Conservation (phyloP, 1,140 invertebrate species). For the Teleogryllus occipitalis region DNA sequence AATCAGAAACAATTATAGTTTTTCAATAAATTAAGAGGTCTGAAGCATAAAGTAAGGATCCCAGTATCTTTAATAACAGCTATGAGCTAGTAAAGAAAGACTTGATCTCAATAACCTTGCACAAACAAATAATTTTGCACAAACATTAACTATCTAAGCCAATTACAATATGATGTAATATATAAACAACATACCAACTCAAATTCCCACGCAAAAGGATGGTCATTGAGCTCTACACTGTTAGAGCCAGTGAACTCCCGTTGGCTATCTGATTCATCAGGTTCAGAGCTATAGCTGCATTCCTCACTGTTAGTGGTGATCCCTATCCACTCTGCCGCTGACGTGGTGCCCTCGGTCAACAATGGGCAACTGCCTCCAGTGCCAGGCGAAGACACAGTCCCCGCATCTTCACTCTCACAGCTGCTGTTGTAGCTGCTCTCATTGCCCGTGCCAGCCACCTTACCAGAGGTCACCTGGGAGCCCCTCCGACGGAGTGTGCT, state of each 20-base stretch:
- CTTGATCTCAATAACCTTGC: too few relatives aligned
- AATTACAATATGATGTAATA: too few relatives aligned
- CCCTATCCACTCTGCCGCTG: conserved; percentile 67
- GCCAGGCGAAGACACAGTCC: conserved; percentile 33
- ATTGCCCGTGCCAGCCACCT: background rate
- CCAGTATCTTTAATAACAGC: too few relatives aligned
- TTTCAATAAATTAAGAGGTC: too few relatives aligned
- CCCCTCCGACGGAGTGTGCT: conserved; percentile 25
- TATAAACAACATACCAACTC: conserved; percentile 44
- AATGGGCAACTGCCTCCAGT: conserved; percentile 36
- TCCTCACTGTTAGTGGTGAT: conserved; percentile 80
- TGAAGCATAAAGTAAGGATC: too few relatives aligned
- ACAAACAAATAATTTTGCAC: too few relatives aligned
- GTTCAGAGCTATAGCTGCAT: conserved; percentile 71
- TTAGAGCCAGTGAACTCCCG: conserved; percentile 28
- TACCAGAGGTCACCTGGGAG: conserved; percentile 21
- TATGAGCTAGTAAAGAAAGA: too few relatives aligned
- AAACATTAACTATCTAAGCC: too few relatives aligned
- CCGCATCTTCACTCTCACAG: conserved; percentile 49
- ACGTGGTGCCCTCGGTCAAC: conserved; percentile 49
- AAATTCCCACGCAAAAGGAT: conserved; percentile 61
- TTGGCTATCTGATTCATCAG: conserved; percentile 49
- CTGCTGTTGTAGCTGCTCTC: conserved; percentile 32
- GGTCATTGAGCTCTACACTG: conserved; percentile 39
- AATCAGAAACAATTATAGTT: too few relatives aligned